Conservation (phyloP, 2,888 invertebrate genomes). For the Cabera pusaria region DNA sequence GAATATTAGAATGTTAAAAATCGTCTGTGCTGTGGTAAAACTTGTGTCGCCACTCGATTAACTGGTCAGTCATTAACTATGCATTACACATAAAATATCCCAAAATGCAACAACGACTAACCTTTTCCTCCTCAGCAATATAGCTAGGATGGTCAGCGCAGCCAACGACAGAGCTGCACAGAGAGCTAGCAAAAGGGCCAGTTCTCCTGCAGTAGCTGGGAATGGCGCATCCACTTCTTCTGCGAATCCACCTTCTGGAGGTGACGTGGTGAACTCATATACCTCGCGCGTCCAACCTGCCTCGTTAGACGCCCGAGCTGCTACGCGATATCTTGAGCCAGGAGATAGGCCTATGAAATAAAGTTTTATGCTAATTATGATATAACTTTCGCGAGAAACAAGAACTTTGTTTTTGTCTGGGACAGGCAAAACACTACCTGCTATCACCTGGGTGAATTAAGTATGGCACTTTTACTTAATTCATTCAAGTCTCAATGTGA, state of each 20-base stretch:
- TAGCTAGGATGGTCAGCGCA: constrained; percentile 82
- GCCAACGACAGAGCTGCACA: constrained; percentile 82
- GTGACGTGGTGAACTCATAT: constrained; percentile 83
- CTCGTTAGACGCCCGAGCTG: constrained; percentile 84
- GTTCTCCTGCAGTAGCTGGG: constrained; percentile 72
- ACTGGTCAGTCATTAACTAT: no score
- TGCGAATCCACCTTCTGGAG: constrained; percentile 78
- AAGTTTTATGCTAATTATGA: no score
- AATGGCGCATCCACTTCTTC: constrained; percentile 75
- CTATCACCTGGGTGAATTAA: no score
- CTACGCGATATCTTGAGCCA: constrained; percentile 84
- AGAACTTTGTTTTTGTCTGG: no score
- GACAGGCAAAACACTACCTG: no score
- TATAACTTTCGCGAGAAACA: no score
- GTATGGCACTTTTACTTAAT: no score
- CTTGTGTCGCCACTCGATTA: no score
- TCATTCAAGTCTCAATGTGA: no score
- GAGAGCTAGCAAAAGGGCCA: constrained; percentile 74
- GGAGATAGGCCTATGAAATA: constrained; percentile 67
- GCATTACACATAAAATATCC: no score
- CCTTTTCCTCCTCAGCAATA: constrained; percentile 81
- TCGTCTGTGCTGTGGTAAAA: no score
- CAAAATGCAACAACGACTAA: constrained; percentile 39
- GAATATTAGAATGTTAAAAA: no score
- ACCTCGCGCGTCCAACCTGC: constrained; percentile 84